A percentile compares a stretch with the other conserved stretches of the same genome.
phyloP scores from a whole-genome alignment of 2,113 vertebrate species.

The Callithrix jacchus region DNA sequence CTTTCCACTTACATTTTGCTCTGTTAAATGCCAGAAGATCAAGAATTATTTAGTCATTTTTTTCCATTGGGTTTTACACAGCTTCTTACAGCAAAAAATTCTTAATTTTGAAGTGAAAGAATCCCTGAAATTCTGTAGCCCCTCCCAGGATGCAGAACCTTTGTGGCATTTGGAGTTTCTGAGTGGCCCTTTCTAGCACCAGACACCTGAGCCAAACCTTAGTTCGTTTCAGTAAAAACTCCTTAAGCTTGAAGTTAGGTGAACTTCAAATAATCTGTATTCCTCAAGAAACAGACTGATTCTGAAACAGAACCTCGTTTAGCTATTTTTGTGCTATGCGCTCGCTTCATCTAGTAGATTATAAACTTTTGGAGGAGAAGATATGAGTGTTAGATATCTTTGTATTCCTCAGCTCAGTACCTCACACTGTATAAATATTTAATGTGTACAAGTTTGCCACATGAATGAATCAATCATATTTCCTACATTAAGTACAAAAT shows the following conservation, averaged over 20 bases:
- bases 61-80: background rate
- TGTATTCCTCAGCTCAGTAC: background rate
- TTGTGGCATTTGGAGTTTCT: background rate
- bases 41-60: background rate
- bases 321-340: background rate
- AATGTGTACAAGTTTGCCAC: background rate
- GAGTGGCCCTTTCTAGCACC: background rate
- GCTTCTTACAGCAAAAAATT: background rate
- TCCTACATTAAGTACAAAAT: conserved; percentile 22
- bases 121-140: background rate
- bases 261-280: background rate
- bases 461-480: background rate
- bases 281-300: background rate
- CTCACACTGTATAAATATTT: background rate
- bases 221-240: background rate
- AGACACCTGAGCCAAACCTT: background rate
- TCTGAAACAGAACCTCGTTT: background rate
- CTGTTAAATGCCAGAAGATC: conserved; percentile 18
- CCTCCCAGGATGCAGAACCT: background rate
- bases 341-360: background rate
- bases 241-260: background rate
- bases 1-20: background rate
- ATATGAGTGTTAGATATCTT: background rate
- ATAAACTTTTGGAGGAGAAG: background rate
- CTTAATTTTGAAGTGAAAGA: background rate